A percentile compares a stretch with the other conserved stretches of the same genome.
Conservation (phyloP, 2,797 vertebrate species). For the Sphaeramia orbicularis region DNA sequence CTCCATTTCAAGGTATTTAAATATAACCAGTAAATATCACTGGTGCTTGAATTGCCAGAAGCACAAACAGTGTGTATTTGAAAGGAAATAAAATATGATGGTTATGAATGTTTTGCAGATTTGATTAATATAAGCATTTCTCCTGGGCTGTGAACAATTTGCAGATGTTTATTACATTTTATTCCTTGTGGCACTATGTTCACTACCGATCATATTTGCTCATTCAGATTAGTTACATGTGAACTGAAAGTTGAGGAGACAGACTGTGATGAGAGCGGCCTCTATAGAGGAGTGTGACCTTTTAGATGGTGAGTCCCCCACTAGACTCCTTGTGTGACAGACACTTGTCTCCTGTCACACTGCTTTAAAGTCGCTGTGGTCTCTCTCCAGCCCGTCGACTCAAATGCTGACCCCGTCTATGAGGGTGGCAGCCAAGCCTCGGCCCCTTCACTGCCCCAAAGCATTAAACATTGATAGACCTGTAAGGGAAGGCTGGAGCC, state of each 20-base stretch:
- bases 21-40: too few relatives aligned
- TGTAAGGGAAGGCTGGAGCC: conserved; percentile 78
- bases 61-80: too few relatives aligned
- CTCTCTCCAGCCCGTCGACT: conserved; percentile 77
- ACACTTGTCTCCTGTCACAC: conserved; percentile 74
- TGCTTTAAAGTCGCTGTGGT: conserved; percentile 61
- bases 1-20: too few relatives aligned
- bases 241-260: background rate
- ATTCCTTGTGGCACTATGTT: background rate
- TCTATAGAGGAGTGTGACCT: conserved; percentile 17
- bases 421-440: conserved; percentile 79
- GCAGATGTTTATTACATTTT: background rate
- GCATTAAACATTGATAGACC: conserved; percentile 89
- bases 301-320: conserved; percentile 34
- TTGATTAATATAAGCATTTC: too few relatives aligned
- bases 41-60: too few relatives aligned
- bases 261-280: conserved; percentile 2
- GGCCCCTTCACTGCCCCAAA: conserved; percentile 78
- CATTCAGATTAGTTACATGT: background rate
- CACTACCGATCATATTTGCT: conserved; percentile 5
- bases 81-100: too few relatives aligned
- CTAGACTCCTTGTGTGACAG: conserved; percentile 58
- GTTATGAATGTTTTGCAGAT: too few relatives aligned
- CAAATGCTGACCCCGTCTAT: conserved; percentile 79
- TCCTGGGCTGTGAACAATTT: background rate